Percentiles rank a stretch among this genome's conserved stretches.
phyloP scores from a whole-genome alignment of 2,888 invertebrate species.

The Ypsolopha sequella region DNA sequence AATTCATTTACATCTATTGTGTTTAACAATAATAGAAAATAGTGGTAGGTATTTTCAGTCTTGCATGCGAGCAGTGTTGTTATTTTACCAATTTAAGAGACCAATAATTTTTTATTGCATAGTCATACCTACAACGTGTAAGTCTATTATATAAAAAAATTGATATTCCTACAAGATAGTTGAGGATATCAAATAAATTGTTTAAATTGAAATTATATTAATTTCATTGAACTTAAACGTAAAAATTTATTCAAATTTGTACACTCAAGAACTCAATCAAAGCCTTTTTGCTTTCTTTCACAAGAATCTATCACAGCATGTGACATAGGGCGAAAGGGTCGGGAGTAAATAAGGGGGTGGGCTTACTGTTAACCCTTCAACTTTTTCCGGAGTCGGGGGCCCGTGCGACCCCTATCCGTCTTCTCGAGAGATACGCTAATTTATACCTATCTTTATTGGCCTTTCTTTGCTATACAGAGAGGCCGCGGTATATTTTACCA shows the following conservation, averaged over 20 bases:
- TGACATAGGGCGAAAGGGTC: slow-evolving; percentile 34
- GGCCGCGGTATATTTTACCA: background rate
- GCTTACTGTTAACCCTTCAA: slow-evolving; percentile 49
- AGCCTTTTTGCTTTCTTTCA: too few species aligned
- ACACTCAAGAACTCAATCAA: too few species aligned
- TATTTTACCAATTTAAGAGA: too few species aligned
- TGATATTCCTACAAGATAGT: too few species aligned
- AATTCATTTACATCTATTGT: slow-evolving; percentile 1
- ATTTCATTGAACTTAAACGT: too few species aligned
- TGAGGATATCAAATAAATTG: too few species aligned
- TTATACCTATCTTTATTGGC: slow-evolving; percentile 49
- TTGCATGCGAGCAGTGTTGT: too few species aligned
- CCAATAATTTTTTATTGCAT: background rate
- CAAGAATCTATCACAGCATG: slow-evolving; percentile 31
- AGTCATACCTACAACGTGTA: too few species aligned
- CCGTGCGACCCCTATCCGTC: slow-evolving; percentile 50
- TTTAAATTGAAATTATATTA: too few species aligned
- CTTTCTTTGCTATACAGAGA: slow-evolving; percentile 31
- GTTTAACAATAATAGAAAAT: slow-evolving; percentile 7
- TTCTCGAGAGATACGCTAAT: slow-evolving; percentile 53
- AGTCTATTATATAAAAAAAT: too few species aligned
- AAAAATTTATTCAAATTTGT: background rate
- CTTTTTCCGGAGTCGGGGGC: slow-evolving; percentile 38
- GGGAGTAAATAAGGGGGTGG: slow-evolving; percentile 43
- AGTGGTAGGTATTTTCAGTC: background rate